Percentiles rank a stretch among this genome's conserved stretches.
Evolutionary conservation across 1,140 invertebrate species (phyloP).

Genomic region (Arctopsyche grandis): DNA sequence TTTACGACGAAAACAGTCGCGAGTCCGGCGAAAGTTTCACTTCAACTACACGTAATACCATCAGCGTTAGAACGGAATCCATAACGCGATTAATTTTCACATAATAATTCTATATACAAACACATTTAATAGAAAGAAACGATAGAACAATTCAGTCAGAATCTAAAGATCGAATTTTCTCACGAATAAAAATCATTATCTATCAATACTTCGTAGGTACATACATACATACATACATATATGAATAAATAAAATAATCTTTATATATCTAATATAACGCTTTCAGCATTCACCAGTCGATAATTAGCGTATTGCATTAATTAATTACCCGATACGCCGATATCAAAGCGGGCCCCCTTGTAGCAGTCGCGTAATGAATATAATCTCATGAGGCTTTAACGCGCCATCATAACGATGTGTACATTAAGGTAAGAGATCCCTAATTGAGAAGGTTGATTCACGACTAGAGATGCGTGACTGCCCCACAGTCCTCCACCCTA

Average conservation of each 20-base stretch:
- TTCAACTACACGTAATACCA: neutral
- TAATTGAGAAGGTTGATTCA: constrained; percentile 52
- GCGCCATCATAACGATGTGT: constrained; percentile 48
- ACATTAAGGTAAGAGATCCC: constrained; percentile 53
- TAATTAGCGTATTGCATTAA: constrained; percentile 30
- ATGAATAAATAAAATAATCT: neutral
- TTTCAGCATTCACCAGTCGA: neutral
- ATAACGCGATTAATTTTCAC: too few species aligned
- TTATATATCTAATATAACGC: neutral
- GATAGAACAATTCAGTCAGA: too few species aligned
- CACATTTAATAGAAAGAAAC: too few species aligned
- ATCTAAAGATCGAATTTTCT: too few species aligned
- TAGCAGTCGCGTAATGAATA: constrained; percentile 32
- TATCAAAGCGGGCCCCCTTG: constrained; percentile 32
- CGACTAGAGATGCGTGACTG: constrained; percentile 44
- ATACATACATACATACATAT: neutral
- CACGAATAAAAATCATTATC: too few species aligned
- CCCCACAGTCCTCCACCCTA: constrained; percentile 32
- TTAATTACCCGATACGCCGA: constrained; percentile 34
- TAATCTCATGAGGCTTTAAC: constrained; percentile 43
- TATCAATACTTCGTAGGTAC: too few species aligned
- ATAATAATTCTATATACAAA: too few species aligned
- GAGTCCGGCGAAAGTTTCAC: neutral
- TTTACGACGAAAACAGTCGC: neutral
- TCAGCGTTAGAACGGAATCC: too few species aligned